A percentile compares a stretch with the other conserved stretches of the same genome.
These are phyloP conservation scores for Percina caprodes DNA, from an alignment of 2,113 vertebrate species.

Conservation along the genomic window DNA sequence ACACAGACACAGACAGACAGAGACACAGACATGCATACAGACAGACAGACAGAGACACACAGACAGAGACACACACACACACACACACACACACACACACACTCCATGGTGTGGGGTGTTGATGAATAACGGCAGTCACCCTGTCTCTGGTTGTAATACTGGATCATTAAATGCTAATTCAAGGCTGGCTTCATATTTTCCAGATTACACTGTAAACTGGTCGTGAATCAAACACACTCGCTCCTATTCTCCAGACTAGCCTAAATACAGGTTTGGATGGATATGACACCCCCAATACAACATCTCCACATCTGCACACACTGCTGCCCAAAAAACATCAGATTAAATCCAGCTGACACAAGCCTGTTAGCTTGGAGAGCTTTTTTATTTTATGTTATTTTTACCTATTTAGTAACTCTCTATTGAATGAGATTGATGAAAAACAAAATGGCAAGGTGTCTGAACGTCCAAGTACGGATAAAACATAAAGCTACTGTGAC, in stretches of 20 bases:
- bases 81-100: conserved; percentile 12
- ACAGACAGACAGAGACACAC: conserved; percentile 9
- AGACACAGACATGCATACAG: conserved; percentile 7
- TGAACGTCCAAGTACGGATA: neutral
- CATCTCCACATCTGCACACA: conserved; percentile 3
- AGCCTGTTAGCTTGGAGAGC: neutral
- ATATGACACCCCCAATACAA: conserved; percentile 8
- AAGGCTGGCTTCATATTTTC: conserved; percentile 60
- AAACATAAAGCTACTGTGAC: neutral
- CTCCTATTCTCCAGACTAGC: neutral
- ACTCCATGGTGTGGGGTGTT: conserved; percentile 23
- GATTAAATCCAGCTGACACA: conserved; percentile 13
- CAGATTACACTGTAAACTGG: conserved; percentile 33
- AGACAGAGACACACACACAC: conserved; percentile 10
- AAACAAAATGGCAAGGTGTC: neutral
- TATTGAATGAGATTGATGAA: neutral
- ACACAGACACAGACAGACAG: conserved; percentile 10
- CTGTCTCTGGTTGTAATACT: conserved; percentile 16
- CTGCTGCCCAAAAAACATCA: neutral
- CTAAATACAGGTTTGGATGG: neutral
- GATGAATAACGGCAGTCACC: conserved; percentile 27
- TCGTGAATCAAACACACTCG: conserved; percentile 34
- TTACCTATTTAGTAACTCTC: neutral
- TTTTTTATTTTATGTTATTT: too few relatives aligned
- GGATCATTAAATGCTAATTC: conserved; percentile 61